Evolutionary conservation across 2,888 invertebrate species (phyloP).

Genomic region (Spodoptera exigua): DNA sequence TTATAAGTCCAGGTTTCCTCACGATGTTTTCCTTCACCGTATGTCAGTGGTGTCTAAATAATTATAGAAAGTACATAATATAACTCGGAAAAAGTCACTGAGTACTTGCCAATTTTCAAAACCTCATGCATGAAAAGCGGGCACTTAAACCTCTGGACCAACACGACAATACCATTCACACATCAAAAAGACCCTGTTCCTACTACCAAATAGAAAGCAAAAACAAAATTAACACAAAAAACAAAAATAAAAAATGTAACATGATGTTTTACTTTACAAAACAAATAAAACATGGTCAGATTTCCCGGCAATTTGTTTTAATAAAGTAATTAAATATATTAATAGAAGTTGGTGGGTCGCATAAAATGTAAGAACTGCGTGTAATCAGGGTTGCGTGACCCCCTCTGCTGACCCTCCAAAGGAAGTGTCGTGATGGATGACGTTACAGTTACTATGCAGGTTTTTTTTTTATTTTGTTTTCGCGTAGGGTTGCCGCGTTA

Average conservation of each 20-base stretch:
- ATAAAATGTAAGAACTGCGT: slow-evolving; percentile 49
- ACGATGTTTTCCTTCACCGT: too few species aligned
- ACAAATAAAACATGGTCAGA: slow-evolving; percentile 34
- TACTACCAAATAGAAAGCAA: too few species aligned
- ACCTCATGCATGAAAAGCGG: too few species aligned
- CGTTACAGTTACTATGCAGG: slow-evolving; percentile 43
- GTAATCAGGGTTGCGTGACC: slow-evolving; percentile 69
- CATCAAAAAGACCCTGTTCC: too few species aligned
- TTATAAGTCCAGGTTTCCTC: too few species aligned
- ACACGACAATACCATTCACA: too few species aligned
- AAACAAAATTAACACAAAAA: too few species aligned
- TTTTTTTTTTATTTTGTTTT: slow-evolving; percentile 33
- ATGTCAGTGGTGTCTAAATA: too few species aligned
- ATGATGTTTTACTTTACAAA: slow-evolving; percentile 29
- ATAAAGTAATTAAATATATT: slow-evolving; percentile 54
- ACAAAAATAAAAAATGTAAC: slow-evolving; percentile 53
- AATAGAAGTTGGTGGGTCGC: slow-evolving; percentile 44
- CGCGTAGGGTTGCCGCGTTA: slow-evolving; percentile 20
- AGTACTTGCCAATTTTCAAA: too few species aligned
- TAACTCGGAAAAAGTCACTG: too few species aligned
- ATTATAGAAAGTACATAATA: too few species aligned
- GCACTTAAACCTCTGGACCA: too few species aligned
- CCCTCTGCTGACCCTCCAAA: slow-evolving; percentile 23
- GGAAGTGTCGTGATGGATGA: slow-evolving; percentile 67
- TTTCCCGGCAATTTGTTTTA: slow-evolving; percentile 50